phyloP scores from a whole-genome alignment of 53 echinoderm and acorn worm genomes.

The Glandiceps talaboti region DNA sequence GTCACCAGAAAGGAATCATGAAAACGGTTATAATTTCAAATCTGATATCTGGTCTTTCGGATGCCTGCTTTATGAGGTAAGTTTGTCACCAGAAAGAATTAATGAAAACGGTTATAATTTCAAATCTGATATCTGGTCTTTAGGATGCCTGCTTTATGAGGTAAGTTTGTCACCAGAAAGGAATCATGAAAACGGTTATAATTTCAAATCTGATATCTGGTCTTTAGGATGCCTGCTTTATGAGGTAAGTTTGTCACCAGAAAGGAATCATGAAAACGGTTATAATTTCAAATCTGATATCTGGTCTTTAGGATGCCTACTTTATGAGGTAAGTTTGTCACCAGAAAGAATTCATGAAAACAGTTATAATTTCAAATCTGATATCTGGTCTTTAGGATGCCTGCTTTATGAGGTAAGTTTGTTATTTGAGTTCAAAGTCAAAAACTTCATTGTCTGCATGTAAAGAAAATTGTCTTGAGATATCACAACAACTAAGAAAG shows the following conservation, averaged over 20 bases:
- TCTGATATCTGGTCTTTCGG: conserved; percentile 98
- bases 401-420: conserved; percentile 75
- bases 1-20: conserved; percentile 97
- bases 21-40: conserved; percentile 97
- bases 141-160: conserved; percentile 90
- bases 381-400: conserved; percentile 97
- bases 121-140: conserved; percentile 97
- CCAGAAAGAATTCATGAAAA: conserved; percentile 96
- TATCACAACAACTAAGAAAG: no score
- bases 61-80: conserved; percentile 90
- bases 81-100: conserved; percentile 91
- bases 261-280: conserved; percentile 91
- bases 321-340: conserved; percentile 87
- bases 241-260: conserved; percentile 87
- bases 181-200: conserved; percentile 92
- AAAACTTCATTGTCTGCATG: no score
- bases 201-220: conserved; percentile 99
- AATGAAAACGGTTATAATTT: conserved; percentile 96
- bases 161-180: conserved; percentile 88
- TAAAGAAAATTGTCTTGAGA: no score
- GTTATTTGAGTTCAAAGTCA: no score
- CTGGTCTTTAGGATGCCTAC: conserved; percentile 91
- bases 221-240: conserved; percentile 89
- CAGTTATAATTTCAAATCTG: conserved; percentile 95
- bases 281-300: conserved; percentile 98